A percentile compares a stretch with the other conserved stretches of the same genome.
Evolutionary conservation across 2,888 invertebrate genomes (phyloP).

Genomic region (Drosophila peninsularis): DNA sequence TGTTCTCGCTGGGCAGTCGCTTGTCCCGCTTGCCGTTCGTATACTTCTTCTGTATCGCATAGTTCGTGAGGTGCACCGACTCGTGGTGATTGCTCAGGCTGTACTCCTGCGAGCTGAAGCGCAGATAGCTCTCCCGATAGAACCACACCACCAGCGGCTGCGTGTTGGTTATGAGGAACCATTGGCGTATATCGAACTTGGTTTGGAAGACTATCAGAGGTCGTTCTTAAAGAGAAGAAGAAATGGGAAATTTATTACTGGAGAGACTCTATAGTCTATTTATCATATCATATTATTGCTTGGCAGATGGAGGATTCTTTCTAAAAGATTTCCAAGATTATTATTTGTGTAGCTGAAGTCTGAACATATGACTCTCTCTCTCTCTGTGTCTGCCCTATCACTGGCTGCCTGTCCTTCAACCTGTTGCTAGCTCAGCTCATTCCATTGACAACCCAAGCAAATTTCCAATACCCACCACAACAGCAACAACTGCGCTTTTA

Average conservation of each 20-base stretch:
- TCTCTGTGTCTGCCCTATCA: too few species aligned
- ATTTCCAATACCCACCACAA: conserved; percentile 37
- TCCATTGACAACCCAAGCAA: conserved; percentile 26
- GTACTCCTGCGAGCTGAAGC: conserved; percentile 96
- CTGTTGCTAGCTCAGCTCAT: conserved; percentile 47
- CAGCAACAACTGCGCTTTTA: conserved; percentile 50
- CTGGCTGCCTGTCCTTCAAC: conserved; percentile 23
- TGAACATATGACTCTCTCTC: too few species aligned
- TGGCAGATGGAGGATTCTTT: too few species aligned
- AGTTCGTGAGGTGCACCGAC: conserved; percentile 96
- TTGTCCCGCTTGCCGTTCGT: conserved; percentile 89
- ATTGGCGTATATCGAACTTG: conserved; percentile 97
- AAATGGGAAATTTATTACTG: background rate
- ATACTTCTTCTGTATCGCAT: conserved; percentile 96
- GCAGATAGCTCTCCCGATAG: conserved; percentile 95
- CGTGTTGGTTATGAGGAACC: conserved; percentile 96
- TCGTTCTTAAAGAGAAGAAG: conserved; percentile 87
- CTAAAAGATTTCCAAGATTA: too few species aligned
- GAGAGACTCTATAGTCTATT: too few species aligned
- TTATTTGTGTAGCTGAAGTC: too few species aligned
- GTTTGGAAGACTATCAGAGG: conserved; percentile 95
- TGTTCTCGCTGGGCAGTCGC: conserved; percentile 94
- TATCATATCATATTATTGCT: too few species aligned
- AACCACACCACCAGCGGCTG: conserved; percentile 96
- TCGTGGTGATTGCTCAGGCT: conserved; percentile 95